These are phyloP conservation scores for Thyatira batis DNA, from an alignment of 2,888 invertebrate genomes.

Conservation along the genomic window DNA sequence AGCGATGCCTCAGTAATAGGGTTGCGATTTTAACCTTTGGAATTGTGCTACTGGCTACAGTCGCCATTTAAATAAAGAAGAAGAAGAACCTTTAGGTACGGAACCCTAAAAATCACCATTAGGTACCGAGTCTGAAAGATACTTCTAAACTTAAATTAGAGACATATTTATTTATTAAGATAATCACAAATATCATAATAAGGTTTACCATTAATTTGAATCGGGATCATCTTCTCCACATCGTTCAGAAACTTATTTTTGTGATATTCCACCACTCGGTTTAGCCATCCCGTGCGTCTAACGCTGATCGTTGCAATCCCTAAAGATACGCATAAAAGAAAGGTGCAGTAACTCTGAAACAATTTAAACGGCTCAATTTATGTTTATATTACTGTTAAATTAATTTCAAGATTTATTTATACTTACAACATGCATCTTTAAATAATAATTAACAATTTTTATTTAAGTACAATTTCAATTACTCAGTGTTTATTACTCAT, in stretches of 20 bases:
- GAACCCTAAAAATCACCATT: no score
- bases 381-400: background rate
- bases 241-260: constrained; percentile 44
- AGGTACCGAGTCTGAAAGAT: no score
- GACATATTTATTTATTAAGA: no score
- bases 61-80: no score
- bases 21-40: no score
- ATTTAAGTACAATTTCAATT: background rate
- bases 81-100: no score
- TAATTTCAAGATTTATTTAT: background rate
- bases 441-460: background rate
- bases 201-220: constrained; percentile 47
- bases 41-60: no score
- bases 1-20: no score
- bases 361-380: background rate
- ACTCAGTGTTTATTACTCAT: background rate
- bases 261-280: constrained; percentile 47
- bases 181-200: no score
- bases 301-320: constrained; percentile 22
- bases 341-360: background rate
- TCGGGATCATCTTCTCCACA: constrained; percentile 32
- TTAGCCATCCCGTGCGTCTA: constrained; percentile 52
- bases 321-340: constrained; percentile 9
- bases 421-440: background rate
- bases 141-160: no score